Percentiles rank a stretch among this genome's conserved stretches.
phyloP scores from a whole-genome alignment of 2,113 vertebrate genomes.

The Atractosteus spatula region DNA sequence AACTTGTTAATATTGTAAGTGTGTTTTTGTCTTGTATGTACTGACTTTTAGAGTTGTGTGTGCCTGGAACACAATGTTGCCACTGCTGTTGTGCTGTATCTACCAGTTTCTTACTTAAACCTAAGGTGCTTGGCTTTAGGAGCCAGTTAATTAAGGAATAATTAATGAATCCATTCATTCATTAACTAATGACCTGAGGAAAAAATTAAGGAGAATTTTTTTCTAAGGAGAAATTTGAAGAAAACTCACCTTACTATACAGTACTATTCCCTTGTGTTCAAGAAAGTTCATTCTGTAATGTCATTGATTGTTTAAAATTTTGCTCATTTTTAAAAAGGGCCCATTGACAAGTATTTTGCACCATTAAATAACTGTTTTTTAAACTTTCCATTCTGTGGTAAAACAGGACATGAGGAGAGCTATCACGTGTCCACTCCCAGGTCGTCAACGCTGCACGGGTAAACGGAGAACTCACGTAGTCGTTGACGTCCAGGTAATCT shows the following conservation, averaged over 20 bases:
- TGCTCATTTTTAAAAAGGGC: too few species aligned
- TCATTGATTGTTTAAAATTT: too few species aligned
- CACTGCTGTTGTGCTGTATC: constrained; percentile 1
- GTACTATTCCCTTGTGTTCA: constrained; percentile 64
- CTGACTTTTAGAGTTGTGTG: not conserved
- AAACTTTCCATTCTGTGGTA: too few species aligned
- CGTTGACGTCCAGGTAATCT: constrained; percentile 56
- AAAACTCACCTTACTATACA: constrained; percentile 10
- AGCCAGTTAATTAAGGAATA: constrained; percentile 62
- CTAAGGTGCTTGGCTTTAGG: constrained; percentile 35
- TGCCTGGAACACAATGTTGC: not conserved
- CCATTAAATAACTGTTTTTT: too few species aligned
- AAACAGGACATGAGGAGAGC: not conserved
- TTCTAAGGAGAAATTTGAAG: constrained; percentile 66
- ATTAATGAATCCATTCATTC: constrained; percentile 58
- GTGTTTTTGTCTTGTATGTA: not conserved
- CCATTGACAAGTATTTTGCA: too few species aligned
- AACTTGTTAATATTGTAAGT: constrained; percentile 12
- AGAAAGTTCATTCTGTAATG: constrained; percentile 52
- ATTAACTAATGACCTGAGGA: constrained; percentile 60
- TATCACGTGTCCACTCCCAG: not conserved
- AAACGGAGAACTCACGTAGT: constrained; percentile 61
- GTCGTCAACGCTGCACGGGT: not conserved
- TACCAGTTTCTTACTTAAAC: constrained; percentile 34
- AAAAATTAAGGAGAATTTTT: constrained; percentile 44